Percentiles rank a stretch among this genome's conserved stretches.
phyloP scores from a whole-genome alignment of 37 sponge, comb jelly and placozoan species.

The Mnemiopsis leidyi region DNA sequence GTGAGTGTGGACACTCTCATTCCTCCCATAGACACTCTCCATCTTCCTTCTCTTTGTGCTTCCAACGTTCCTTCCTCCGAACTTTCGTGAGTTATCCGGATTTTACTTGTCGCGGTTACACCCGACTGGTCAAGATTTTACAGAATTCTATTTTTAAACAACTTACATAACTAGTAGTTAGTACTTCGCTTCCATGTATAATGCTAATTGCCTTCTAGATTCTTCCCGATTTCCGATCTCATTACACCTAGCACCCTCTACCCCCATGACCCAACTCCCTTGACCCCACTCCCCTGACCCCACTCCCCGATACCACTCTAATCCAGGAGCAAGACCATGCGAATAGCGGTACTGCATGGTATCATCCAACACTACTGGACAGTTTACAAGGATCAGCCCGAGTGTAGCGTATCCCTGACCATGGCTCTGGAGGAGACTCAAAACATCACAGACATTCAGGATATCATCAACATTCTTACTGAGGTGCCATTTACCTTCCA shows the following conservation, averaged over 20 bases:
- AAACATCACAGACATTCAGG: not conserved
- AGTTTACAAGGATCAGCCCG: not conserved
- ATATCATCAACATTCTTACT: not conserved
- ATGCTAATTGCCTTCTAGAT: not conserved
- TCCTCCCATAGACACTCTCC: constrained; percentile 57
- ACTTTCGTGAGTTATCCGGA: constrained; percentile 11
- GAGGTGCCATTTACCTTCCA: not conserved
- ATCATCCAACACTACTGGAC: constrained; percentile 51
- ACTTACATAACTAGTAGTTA: no score
- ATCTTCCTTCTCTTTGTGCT: constrained; percentile 33
- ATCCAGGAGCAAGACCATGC: constrained; percentile 48
- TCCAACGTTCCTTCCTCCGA: constrained; percentile 1
- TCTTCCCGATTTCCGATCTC: no score
- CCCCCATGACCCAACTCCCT: not conserved
- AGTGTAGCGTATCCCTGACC: not conserved
- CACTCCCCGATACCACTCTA: not conserved
- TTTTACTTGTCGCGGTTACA: no score
- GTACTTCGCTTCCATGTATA: not conserved
- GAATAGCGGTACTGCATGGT: constrained; percentile 31
- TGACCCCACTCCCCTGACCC: not conserved
- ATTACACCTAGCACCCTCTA: no score
- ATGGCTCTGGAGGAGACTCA: constrained; percentile 24
- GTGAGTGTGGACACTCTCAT: constrained; percentile 54
- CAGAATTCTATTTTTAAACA: no score
- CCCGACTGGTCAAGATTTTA: no score